These are phyloP conservation scores for Dryococelus australis DNA, from an alignment of 2,888 invertebrate species.

Conservation along the genomic window DNA sequence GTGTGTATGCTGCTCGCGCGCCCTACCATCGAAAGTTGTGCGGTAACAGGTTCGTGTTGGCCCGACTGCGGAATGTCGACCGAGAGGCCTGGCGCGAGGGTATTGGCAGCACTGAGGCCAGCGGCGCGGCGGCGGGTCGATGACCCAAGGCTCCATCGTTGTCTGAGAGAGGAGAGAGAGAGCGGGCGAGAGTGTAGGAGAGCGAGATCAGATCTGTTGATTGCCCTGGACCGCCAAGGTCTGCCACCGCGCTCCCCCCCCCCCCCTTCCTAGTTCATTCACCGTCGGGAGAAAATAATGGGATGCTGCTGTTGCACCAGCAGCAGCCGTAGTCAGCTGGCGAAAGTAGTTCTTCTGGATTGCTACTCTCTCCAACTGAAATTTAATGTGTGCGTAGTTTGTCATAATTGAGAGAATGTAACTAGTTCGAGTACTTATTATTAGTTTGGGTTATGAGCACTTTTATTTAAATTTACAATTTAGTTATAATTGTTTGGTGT, in stretches of 20 bases:
- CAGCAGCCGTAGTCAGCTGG: background rate
- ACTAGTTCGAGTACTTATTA: no score
- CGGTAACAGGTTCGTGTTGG: slow-evolving; percentile 2
- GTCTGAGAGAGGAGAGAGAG: background rate
- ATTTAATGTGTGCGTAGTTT: no score
- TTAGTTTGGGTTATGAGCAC: no score
- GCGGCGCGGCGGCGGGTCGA: slow-evolving; percentile 25
- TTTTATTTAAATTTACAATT: no score
- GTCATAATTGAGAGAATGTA: no score
- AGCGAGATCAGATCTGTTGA: slow-evolving; percentile 41
- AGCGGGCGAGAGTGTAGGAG: slow-evolving; percentile 29
- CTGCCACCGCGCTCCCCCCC: slow-evolving; percentile 17
- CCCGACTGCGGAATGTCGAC: background rate
- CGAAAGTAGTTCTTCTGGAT: no score
- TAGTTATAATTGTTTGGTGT: no score
- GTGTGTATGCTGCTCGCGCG: background rate
- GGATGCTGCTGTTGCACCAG: background rate
- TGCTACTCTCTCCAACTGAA: no score
- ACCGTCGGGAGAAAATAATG: background rate
- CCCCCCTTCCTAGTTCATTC: no score
- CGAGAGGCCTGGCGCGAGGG: slow-evolving; percentile 13
- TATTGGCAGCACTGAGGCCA: slow-evolving; percentile 30
- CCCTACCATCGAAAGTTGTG: background rate
- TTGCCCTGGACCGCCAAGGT: slow-evolving; percentile 41
- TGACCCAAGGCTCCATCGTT: background rate